Evolutionary conservation across 2,888 invertebrate genomes (phyloP).

Genomic region (Autographa gamma): DNA sequence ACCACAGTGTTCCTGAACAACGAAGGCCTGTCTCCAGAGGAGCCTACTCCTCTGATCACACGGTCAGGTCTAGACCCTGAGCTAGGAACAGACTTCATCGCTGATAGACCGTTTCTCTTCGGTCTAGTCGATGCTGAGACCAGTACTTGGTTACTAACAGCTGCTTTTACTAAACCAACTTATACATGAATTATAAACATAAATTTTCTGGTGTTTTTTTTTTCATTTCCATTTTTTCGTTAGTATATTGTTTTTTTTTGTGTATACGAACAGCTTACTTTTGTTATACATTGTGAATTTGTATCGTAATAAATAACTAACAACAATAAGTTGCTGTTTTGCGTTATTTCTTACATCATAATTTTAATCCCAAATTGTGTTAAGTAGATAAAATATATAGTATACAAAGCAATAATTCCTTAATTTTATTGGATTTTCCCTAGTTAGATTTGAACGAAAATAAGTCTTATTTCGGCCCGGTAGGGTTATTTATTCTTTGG

Average conservation of each 20-base stretch:
- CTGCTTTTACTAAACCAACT: slow-evolving; percentile 20
- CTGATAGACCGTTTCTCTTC: slow-evolving; percentile 43
- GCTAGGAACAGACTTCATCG: slow-evolving; percentile 33
- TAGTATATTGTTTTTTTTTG: too few relatives aligned
- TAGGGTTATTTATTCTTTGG: neutral
- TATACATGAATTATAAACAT: slow-evolving; percentile 6
- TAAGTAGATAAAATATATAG: neutral
- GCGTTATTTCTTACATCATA: too few relatives aligned
- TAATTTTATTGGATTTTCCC: neutral
- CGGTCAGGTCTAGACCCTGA: slow-evolving; percentile 26
- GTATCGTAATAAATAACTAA: too few relatives aligned
- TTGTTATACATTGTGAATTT: too few relatives aligned
- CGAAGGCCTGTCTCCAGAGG: slow-evolving; percentile 21
- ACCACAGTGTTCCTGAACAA: slow-evolving; percentile 27
- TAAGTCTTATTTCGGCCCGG: neutral
- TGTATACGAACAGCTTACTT: too few relatives aligned
- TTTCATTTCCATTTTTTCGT: too few relatives aligned
- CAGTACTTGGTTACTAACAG: slow-evolving; percentile 15
- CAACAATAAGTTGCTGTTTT: too few relatives aligned
- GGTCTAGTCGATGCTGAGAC: slow-evolving; percentile 37
- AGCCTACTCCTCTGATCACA: neutral
- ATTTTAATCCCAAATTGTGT: too few relatives aligned
- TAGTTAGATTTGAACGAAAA: neutral
- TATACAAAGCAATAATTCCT: neutral
- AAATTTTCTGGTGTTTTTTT: too few relatives aligned